phyloP scores from a whole-genome alignment of 2,113 vertebrate genomes.

The Thalassarche chlororhynchos region DNA sequence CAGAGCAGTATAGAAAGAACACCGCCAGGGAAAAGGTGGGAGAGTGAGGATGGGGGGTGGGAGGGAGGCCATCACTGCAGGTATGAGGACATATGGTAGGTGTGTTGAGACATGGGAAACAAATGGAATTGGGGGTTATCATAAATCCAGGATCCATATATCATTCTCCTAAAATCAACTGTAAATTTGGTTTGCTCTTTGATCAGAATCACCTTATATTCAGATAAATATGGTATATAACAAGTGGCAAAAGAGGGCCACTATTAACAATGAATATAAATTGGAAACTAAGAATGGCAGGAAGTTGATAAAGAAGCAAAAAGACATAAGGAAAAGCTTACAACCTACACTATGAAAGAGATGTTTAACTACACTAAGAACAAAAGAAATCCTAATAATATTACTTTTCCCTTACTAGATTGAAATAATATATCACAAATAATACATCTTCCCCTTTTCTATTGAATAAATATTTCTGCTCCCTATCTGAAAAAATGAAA shows the following conservation, averaged over 20 bases:
- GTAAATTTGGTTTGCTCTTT: not conserved
- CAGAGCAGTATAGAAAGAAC: not conserved
- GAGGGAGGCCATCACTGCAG: not conserved
- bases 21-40: not conserved
- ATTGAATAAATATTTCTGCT: constrained; percentile 3
- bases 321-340: not conserved
- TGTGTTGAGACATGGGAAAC: not conserved
- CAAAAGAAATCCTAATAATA: not conserved
- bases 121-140: not conserved
- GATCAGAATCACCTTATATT: not conserved
- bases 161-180: not conserved
- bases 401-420: not conserved
- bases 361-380: not conserved
- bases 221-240: not conserved
- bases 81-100: not conserved
- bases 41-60: not conserved
- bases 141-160: too few species aligned
- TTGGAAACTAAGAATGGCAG: not conserved
- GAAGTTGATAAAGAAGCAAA: not conserved
- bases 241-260: not conserved
- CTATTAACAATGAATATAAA: not conserved
- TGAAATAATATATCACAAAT: constrained; percentile 21
- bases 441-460: not conserved
- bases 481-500: not conserved
- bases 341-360: not conserved